Percentiles rank a stretch among this genome's conserved stretches.
Conservation (phyloP, 2,113 vertebrate genomes). For the Harpagus bidentatus region DNA sequence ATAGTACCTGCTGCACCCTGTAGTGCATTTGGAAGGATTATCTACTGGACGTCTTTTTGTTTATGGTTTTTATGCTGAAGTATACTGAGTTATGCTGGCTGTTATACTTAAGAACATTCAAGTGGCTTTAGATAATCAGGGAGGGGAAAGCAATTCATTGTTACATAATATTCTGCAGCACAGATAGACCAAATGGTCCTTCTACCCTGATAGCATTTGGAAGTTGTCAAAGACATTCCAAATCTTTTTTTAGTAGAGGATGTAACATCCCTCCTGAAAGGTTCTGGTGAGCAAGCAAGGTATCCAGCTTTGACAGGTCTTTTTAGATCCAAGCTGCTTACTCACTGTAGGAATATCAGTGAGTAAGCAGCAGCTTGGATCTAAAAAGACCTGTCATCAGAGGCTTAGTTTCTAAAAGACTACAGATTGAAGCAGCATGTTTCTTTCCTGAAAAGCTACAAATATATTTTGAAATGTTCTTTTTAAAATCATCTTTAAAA, state of each 20-base stretch:
- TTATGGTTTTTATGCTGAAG: not conserved
- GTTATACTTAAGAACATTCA: not conserved
- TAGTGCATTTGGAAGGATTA: not conserved
- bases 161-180: not conserved
- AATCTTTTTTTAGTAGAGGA: not conserved
- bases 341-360: not conserved
- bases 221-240: not conserved
- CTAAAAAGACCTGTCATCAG: not conserved
- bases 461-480: not conserved
- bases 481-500: not conserved
- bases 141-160: not conserved
- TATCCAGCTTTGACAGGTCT: not conserved
- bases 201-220: not conserved
- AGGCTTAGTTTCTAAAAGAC: not conserved
- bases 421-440: not conserved
- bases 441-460: not conserved
- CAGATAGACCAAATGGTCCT: not conserved
- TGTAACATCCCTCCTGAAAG: not conserved
- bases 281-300: not conserved
- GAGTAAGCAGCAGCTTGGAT: not conserved
- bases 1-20: not conserved
- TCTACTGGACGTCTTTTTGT: not conserved
- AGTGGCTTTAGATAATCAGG: not conserved
- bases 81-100: not conserved
- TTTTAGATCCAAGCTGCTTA: not conserved